Evolutionary conservation across 2,797 vertebrate genomes (phyloP).

Genomic region (Nyctalus aviator): DNA sequence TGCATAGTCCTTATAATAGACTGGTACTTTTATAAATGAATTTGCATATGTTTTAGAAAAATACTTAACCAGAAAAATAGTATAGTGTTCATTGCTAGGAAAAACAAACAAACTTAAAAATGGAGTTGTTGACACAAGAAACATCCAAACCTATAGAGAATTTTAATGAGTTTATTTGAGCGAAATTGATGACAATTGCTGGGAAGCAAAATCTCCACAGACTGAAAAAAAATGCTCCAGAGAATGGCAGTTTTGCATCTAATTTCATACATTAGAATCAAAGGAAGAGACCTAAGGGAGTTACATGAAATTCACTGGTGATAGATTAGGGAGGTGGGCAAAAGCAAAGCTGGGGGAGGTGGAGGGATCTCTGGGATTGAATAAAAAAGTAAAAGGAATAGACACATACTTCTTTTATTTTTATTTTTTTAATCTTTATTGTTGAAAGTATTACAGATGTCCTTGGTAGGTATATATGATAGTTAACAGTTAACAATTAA

Average conservation of each 20-base stretch:
- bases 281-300: not conserved
- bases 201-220: not conserved
- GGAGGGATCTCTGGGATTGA: not conserved
- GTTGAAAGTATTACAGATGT: too few relatives aligned
- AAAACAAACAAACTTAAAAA: not conserved
- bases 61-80: conserved; percentile 18
- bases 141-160: not conserved
- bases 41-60: conserved; percentile 23
- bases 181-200: not conserved
- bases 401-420: not conserved
- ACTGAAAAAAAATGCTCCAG: not conserved
- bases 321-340: not conserved
- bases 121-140: not conserved
- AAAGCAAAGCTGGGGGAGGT: not conserved
- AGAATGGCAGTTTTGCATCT: not conserved
- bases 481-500: not conserved
- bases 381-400: not conserved
- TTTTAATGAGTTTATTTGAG: not conserved
- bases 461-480: not conserved
- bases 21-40: not conserved
- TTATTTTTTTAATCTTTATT: too few relatives aligned
- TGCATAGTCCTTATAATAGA: not conserved
- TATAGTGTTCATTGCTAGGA: not conserved
- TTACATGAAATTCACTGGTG: not conserved
- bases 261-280: not conserved